phyloP scores from a whole-genome alignment of 2,888 invertebrate genomes.

The Eupsilia transversa region DNA sequence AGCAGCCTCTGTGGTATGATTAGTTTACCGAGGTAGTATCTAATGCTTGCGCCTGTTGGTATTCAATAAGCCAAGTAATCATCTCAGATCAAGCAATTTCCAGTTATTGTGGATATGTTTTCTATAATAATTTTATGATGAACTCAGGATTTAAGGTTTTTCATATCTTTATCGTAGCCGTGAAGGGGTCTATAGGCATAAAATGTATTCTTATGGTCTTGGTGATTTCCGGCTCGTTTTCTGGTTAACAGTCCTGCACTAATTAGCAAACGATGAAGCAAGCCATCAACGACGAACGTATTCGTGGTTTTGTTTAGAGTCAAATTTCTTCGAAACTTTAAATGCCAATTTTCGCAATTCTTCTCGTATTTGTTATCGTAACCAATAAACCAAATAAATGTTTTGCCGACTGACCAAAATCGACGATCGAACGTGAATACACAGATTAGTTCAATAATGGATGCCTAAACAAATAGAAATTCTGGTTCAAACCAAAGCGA shows the following conservation, averaged over 20 bases:
- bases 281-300: no score
- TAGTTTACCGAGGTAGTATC: not conserved
- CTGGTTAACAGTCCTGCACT: no score
- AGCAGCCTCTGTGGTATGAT: not conserved
- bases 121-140: not conserved
- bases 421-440: not conserved
- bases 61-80: not conserved
- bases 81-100: not conserved
- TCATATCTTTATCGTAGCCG: not conserved
- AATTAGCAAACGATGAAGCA: not conserved
- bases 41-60: not conserved
- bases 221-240: no score
- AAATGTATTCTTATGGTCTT: not conserved
- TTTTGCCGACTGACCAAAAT: not conserved
- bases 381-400: not conserved
- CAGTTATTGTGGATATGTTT: not conserved
- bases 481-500: not conserved
- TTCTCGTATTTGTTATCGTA: not conserved
- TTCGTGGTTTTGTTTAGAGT: not conserved
- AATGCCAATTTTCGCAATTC: not conserved
- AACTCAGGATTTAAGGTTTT: not conserved
- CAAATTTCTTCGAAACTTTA: not conserved
- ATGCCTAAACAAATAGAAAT: constrained; percentile 5
- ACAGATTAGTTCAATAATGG: constrained; percentile 7
- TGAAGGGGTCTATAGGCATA: not conserved